phyloP scores from a whole-genome alignment of 2,888 invertebrate genomes.

The Nebria salina region DNA sequence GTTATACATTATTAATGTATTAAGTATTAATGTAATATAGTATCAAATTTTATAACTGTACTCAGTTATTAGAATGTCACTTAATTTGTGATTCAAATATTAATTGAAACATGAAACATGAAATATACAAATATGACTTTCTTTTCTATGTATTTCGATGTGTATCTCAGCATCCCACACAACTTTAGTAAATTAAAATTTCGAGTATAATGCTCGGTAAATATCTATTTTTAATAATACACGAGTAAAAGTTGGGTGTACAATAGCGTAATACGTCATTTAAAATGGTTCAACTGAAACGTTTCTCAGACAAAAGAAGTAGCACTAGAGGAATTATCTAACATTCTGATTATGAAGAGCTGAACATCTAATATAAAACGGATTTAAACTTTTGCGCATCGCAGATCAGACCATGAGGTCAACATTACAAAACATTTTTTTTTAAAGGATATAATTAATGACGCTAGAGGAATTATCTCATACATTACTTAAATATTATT shows the following conservation, averaged over 20 bases:
- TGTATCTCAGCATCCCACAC: conserved; percentile 7
- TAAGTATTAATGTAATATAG: neutral
- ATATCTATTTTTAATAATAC: conserved; percentile 5
- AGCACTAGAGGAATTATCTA: neutral
- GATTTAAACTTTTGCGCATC: neutral
- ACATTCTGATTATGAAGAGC: neutral
- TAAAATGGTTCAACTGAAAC: neutral
- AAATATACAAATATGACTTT: neutral
- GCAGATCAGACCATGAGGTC: neutral
- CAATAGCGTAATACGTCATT: conserved; percentile 5
- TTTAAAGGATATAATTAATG: neutral
- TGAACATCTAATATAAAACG: neutral
- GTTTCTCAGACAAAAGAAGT: neutral
- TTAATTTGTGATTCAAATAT: neutral
- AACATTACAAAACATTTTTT: neutral
- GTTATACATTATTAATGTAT: neutral
- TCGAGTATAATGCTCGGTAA: neutral
- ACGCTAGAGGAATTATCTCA: neutral
- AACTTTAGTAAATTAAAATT: neutral
- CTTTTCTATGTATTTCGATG: neutral
- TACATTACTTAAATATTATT: too few relatives aligned
- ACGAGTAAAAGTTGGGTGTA: conserved; percentile 17
- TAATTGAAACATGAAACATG: neutral
- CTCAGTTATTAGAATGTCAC: neutral
- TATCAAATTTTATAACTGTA: too few relatives aligned